Evolutionary conservation across 2,888 invertebrate species (phyloP).

Genomic region (Zhuqinia jingwanae): DNA sequence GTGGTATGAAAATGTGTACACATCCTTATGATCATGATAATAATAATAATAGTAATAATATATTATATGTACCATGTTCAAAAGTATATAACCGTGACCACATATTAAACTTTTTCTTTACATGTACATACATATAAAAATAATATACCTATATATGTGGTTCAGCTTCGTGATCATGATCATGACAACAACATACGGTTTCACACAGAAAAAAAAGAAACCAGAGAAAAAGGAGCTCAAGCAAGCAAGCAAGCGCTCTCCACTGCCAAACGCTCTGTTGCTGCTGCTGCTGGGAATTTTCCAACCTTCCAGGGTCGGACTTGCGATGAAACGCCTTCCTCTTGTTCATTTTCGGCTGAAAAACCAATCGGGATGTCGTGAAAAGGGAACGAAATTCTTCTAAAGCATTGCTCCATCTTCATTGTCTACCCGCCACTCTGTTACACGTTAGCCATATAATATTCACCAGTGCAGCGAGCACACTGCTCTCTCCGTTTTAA

Average conservation of each 20-base stretch:
- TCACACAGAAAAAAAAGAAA: slow-evolving; percentile 29
- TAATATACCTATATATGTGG: slow-evolving; percentile 45
- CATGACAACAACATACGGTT: slow-evolving; percentile 7
- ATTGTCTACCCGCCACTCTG: slow-evolving; percentile 30
- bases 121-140: no score
- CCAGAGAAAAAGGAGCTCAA: slow-evolving; percentile 37
- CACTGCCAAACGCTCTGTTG: background rate
- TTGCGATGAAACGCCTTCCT: slow-evolving; percentile 76
- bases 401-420: slow-evolving; percentile 14
- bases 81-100: slow-evolving; percentile 18
- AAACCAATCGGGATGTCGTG: slow-evolving; percentile 78
- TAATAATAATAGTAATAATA: no score
- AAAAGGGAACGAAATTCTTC: slow-evolving; percentile 70
- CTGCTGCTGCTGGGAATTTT: slow-evolving; percentile 61
- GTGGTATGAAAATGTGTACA: slow-evolving; percentile 42
- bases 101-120: slow-evolving; percentile 17
- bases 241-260: slow-evolving; percentile 75
- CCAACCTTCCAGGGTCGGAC: slow-evolving; percentile 78
- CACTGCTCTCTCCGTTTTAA: background rate
- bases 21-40: background rate
- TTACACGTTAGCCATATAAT: background rate
- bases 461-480: background rate
- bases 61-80: no score
- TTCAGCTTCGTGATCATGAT: slow-evolving; percentile 47
- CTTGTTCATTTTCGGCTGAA: slow-evolving; percentile 79